Evolutionary conservation across 1,140 invertebrate genomes (phyloP).

Genomic region (Solen grandis): DNA sequence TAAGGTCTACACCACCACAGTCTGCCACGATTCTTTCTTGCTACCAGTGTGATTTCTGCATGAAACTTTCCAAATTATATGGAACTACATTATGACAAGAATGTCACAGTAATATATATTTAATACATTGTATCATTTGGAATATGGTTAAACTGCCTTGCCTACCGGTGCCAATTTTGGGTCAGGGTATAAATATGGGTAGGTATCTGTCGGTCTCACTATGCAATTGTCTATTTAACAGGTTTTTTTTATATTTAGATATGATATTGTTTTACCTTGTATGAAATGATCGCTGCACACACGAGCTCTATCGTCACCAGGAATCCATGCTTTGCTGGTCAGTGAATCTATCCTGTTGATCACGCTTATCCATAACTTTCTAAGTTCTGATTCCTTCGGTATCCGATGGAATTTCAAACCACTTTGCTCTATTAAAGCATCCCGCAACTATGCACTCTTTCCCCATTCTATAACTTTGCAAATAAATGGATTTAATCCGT

Average conservation of each 20-base stretch:
- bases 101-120: too few relatives aligned
- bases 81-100: too few relatives aligned
- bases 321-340: not conserved
- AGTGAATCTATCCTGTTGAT: not conserved
- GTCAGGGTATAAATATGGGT: too few relatives aligned
- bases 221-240: not conserved
- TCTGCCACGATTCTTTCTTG: too few relatives aligned
- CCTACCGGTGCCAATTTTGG: too few relatives aligned
- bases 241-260: not conserved
- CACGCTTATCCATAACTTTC: constrained; percentile 1
- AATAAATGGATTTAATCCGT: too few relatives aligned
- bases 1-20: too few relatives aligned
- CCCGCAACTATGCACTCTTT: constrained; percentile 13
- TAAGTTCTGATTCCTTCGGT: not conserved
- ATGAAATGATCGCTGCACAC: constrained; percentile 11
- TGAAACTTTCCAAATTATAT: too few relatives aligned
- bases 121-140: too few relatives aligned
- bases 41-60: too few relatives aligned
- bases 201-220: too few relatives aligned
- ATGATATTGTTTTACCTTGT: not conserved
- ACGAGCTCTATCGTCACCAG: not conserved
- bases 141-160: too few relatives aligned
- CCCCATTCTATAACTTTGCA: constrained; percentile 2
- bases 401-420: constrained; percentile 4
- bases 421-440: not conserved